Conservation (phyloP, 2,113 vertebrate species). For the Vireo altiloquus region DNA sequence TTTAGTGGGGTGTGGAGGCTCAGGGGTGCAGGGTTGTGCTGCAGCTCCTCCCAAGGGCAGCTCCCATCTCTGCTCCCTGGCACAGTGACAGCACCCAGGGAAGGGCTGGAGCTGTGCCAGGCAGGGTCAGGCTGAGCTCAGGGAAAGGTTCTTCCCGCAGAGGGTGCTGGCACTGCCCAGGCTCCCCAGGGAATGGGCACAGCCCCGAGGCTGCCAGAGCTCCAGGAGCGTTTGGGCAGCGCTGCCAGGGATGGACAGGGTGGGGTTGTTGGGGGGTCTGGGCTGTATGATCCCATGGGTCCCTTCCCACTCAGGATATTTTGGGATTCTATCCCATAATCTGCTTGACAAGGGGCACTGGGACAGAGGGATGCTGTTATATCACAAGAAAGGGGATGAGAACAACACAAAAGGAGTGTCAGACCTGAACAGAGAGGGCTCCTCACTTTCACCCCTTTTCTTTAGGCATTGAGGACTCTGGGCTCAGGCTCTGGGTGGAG, state of each 20-base stretch:
- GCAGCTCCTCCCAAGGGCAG: background rate
- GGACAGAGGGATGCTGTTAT: background rate
- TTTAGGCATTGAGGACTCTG: accelerated
- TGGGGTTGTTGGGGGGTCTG: background rate
- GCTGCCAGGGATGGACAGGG: background rate
- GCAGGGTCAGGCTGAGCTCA: accelerated
- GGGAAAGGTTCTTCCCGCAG: background rate
- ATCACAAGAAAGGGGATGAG: accelerated
- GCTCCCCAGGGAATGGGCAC: background rate
- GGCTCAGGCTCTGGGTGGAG: accelerated
- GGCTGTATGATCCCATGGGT: background rate
- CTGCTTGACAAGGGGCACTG: accelerated
- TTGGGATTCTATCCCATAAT: accelerated
- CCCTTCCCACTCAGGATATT: background rate
- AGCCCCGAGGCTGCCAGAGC: background rate
- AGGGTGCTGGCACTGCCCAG: background rate
- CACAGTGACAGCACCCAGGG: background rate
- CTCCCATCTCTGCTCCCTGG: background rate
- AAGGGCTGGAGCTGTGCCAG: accelerated
- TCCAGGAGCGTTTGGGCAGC: background rate
- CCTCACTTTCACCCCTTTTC: accelerated
- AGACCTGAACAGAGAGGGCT: accelerated
- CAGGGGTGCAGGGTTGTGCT: background rate
- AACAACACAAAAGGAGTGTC: no score
- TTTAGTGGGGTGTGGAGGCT: background rate